Evolutionary conservation across 1,140 invertebrate species (phyloP), one percentile per base, ranked within the genome.

Genomic region (Lordiphosa stackelbergi): DNA sequence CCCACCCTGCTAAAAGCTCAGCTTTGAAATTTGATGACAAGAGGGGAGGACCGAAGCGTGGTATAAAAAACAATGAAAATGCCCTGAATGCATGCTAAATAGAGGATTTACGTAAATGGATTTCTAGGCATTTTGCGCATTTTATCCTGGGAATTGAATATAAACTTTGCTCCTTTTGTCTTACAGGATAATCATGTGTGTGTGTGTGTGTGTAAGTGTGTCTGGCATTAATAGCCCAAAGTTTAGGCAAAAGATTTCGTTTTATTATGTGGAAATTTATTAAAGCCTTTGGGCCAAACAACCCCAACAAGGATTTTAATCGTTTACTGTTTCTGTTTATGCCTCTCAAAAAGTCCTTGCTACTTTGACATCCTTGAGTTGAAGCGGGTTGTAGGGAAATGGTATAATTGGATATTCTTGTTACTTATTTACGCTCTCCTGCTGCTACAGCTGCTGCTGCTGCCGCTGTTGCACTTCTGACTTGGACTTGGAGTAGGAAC

Each of bases 41-140:
- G 70, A 63, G 52, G 54, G 46, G 55, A 8, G 45, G 41, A 53
- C 16, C 11, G 38, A 6, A 41, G 37, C 51, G 43, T 28, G 52
- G 68, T 64, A 70, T 72, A 83, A 81, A 81, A 81, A 81, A 81
- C 75, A 81, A 77, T 75, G 77, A 81, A 81, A 83, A 75, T 83
- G 75, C 77, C 77, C 77, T 52, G 77, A 81, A 81, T 83, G 77
- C 77, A 83, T 81, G 75, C 72, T 81, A 81, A 81, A 81, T 83
- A 75, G 75, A 83, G 77, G 79, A 81, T 81, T 81, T 81, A 83
- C 68, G 77, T 81, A 81, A 81, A 81, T 81, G 75, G 75, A 81
- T 83, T 81, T 81, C 77, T 83, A 73, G 75, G 75, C 75, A 81
- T 81, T 81, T 81, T 83, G 46, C 77, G 72, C 77, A 81, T 81